Evolutionary conservation across 2,113 vertebrate genomes (phyloP).

Genomic region (cat (Felis catus)): DNA sequence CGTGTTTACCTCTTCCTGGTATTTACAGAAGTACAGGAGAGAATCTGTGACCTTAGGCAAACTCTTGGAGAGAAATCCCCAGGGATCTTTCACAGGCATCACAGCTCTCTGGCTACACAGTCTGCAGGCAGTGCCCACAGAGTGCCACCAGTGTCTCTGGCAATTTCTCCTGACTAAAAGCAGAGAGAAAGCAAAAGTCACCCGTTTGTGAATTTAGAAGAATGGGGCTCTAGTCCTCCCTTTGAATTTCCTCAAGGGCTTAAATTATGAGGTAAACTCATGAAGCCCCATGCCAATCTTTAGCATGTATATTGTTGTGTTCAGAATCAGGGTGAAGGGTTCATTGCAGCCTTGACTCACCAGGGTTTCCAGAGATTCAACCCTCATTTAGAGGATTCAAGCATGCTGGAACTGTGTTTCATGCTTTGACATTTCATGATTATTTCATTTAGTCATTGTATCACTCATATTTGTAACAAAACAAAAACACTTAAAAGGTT

Average conservation of each 20-base stretch:
- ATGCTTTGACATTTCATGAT: neutral
- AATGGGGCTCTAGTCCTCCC: neutral
- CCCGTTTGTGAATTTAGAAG: neutral
- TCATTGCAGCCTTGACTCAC: neutral
- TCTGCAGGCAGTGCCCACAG: neutral
- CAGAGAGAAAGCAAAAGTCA: neutral
- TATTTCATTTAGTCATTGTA: neutral
- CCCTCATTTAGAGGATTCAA: neutral
- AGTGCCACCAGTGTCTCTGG: neutral
- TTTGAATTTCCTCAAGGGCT: conserved; percentile 10
- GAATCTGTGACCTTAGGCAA: conserved; percentile 62
- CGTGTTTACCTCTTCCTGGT: conserved; percentile 63
- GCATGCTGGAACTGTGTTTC: neutral
- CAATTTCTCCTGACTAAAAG: neutral
- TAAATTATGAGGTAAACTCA: neutral
- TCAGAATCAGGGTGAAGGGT: neutral
- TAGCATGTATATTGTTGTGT: neutral
- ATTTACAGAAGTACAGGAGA: conserved; percentile 59
- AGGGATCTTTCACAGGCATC: neutral
- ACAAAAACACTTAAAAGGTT: neutral
- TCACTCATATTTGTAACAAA: neutral
- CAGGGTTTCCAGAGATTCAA: neutral
- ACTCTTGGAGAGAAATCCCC: neutral
- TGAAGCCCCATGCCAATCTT: neutral
- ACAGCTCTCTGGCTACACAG: neutral